Conservation (phyloP, 2,888 invertebrate species). For the Coenonympha arcania region DNA sequence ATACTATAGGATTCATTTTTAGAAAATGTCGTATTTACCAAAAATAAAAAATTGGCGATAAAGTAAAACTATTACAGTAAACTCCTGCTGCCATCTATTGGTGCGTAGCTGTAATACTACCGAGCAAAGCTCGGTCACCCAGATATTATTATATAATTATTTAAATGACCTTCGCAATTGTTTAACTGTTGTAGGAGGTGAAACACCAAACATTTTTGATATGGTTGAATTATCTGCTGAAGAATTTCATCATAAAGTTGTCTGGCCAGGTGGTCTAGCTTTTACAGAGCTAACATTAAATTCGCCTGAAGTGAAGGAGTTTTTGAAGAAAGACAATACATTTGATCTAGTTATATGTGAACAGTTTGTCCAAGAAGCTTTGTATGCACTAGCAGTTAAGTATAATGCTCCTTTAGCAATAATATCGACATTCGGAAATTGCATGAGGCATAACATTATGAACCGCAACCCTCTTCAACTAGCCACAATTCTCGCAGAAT, state of each 20-base stretch:
- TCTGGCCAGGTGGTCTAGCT: conserved; percentile 46
- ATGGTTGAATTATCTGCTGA: conserved; percentile 50
- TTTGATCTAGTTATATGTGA: conserved; percentile 66
- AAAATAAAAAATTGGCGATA: too few species aligned
- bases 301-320: conserved; percentile 43
- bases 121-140: too few species aligned
- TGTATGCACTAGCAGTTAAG: conserved; percentile 55
- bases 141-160: too few species aligned
- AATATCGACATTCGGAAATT: conserved; percentile 57
- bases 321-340: conserved; percentile 45
- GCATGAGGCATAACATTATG: conserved; percentile 55
- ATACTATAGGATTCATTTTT: too few species aligned
- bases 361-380: conserved; percentile 63
- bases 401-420: conserved; percentile 55
- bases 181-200: conserved; percentile 48
- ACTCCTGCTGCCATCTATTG: too few species aligned
- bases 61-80: too few species aligned
- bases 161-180: too few species aligned
- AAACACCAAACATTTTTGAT: conserved; percentile 53
- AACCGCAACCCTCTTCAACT: conserved; percentile 55
- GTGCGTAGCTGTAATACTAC: too few species aligned
- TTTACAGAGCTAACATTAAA: conserved; percentile 50
- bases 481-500: conserved; percentile 50
- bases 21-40: too few species aligned
- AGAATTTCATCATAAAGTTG: conserved; percentile 45